Base-by-base conservation (phyloP, 1,140 invertebrate genomes). In the Belonocnema kinseyi region DNA sequence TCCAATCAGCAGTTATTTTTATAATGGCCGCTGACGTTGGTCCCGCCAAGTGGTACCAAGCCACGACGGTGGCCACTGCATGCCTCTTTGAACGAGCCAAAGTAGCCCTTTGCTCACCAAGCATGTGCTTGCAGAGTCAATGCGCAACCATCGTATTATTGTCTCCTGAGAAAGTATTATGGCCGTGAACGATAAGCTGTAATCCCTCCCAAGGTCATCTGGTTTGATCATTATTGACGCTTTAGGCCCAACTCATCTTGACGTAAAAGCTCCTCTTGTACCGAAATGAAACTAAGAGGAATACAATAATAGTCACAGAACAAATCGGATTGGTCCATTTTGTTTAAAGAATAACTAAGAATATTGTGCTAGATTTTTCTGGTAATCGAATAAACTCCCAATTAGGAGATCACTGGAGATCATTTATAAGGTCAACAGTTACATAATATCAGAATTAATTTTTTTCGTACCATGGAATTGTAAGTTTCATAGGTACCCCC, bases 1-100 rank as follows among this genome's bases (percentile, higher is more conserved):
- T 90, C 87, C 90, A 90, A 91, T 91, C 91, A 90, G 90, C 88
- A 90, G 90, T 91, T 91, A 92, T 92, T 92, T 91, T 92, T 91
- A 89, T 90, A 91, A 91, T 90, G 86, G 86, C 87, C 83, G 83
- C 83, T 82, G 84, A 82, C 84, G 81, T 80, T 76, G 70, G 79
- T 84, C 80, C 79, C 83, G 82, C 71, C 74, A 66, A 80, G 81
- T 77, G 82, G 81, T 86, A 79, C 66, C 73, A 52, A 75, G 51
- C 50, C 66, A 79, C 79, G 77, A 79, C 79, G 77, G 79, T 82
- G 85, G 82, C 83, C 86, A 84, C 86, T 85, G 85, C 84, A 81
- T 75, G 81, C 78, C 75, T 76, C 78, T 73, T 84, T 81, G 76
- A 77, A 81, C 74, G 78, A 80, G 82, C 73, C 75, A 81, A 85